These are phyloP conservation scores for Salarias fasciatus DNA, from an alignment of 2,797 vertebrate genomes.

Conservation along the genomic window DNA sequence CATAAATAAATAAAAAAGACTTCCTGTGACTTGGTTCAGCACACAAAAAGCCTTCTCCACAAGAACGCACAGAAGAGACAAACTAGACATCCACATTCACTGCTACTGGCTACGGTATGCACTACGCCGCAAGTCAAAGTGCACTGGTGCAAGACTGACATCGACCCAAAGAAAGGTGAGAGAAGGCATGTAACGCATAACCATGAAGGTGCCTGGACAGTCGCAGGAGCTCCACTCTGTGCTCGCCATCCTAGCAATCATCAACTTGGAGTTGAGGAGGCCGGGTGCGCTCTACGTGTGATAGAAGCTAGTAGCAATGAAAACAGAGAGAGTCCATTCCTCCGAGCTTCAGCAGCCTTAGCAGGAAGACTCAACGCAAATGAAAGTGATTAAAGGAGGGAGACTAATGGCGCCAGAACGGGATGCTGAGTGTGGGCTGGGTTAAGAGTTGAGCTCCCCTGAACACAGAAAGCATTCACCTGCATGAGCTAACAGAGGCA, in stretches of 20 bases:
- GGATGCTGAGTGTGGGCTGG: slow-evolving; percentile 20
- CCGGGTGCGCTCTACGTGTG: slow-evolving; percentile 33
- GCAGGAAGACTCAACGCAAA: slow-evolving; percentile 35
- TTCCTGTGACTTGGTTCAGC: slow-evolving; percentile 55
- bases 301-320: slow-evolving; percentile 38
- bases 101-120: slow-evolving; percentile 74
- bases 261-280: slow-evolving; percentile 49
- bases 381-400: neutral
- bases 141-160: slow-evolving; percentile 77
- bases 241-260: slow-evolving; percentile 52
- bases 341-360: slow-evolving; percentile 40
- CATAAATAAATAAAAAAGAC: too few species aligned
- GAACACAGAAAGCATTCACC: slow-evolving; percentile 78
- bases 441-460: slow-evolving; percentile 82
- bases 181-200: slow-evolving; percentile 80
- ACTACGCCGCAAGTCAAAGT: slow-evolving; percentile 77
- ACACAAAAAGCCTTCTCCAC: slow-evolving; percentile 80
- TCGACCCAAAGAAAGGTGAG: slow-evolving; percentile 73
- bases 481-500: slow-evolving; percentile 73
- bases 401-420: slow-evolving; percentile 33
- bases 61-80: slow-evolving; percentile 60
- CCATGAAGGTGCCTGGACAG: slow-evolving; percentile 77
- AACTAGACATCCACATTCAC: slow-evolving; percentile 76
- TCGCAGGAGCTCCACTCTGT: slow-evolving; percentile 83
- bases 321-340: slow-evolving; percentile 37